Evolutionary conservation across 2,888 invertebrate genomes (phyloP).

Genomic region (Cyrtodaria siliqua): DNA sequence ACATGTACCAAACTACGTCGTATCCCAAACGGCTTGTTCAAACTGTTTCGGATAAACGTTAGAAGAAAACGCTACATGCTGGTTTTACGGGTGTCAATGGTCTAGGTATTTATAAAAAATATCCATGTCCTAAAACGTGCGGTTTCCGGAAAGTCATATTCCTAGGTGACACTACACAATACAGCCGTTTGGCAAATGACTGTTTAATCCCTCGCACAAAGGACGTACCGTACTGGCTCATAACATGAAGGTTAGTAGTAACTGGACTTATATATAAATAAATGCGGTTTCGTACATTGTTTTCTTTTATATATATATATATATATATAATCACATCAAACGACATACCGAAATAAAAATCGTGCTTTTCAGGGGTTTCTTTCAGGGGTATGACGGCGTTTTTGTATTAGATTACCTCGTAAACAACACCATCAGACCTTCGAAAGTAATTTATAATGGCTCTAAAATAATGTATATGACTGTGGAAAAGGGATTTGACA

Average conservation of each 20-base stretch:
- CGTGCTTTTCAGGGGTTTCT: no score
- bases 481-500: no score
- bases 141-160: constrained; percentile 47
- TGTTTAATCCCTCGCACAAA: constrained; percentile 35
- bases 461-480: constrained; percentile 40
- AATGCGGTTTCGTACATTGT: no score
- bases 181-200: constrained; percentile 41
- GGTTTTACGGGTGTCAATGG: not conserved
- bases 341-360: no score
- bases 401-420: constrained; percentile 52
- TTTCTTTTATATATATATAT: no score
- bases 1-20: constrained; percentile 36
- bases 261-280: no score
- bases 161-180: constrained; percentile 29
- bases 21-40: constrained; percentile 29
- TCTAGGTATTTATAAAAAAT: not conserved
- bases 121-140: constrained; percentile 36
- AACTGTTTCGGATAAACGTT: constrained; percentile 15
- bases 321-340: no score
- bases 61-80: no score
- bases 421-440: constrained; percentile 28
- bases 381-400: constrained; percentile 45
- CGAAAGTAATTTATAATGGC: constrained; percentile 18
- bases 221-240: constrained; percentile 48
- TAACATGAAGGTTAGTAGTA: constrained; percentile 43